Percentiles rank a stretch among this genome's conserved stretches.
Conservation (phyloP, 2,888 invertebrate genomes). For the Sminthurides aquaticus region DNA sequence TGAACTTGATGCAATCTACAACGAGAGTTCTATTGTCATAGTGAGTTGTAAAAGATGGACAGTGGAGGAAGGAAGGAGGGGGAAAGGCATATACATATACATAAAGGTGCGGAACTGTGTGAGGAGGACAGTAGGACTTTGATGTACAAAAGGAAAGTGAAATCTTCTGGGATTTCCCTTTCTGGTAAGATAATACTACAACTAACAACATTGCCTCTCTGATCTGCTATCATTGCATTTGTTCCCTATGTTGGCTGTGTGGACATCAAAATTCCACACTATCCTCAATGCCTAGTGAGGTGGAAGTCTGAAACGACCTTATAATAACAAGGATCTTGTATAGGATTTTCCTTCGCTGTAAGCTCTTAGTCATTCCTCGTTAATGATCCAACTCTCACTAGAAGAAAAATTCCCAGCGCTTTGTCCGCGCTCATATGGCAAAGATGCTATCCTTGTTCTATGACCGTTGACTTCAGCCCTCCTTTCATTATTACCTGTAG, state of each 20-base stretch:
- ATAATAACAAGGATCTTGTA: not conserved
- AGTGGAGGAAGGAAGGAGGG: not conserved
- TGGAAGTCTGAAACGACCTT: not conserved
- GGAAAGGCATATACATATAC: not conserved
- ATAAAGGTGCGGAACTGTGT: not conserved
- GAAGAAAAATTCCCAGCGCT: not conserved
- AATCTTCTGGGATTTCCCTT: slow-evolving; percentile 8
- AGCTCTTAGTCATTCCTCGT: not conserved
- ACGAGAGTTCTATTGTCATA: not conserved
- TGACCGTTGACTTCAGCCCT: no score
- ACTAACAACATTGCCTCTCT: no score
- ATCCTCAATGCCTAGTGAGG: not conserved
- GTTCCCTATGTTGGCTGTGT: no score
- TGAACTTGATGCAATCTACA: not conserved
- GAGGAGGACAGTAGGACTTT: not conserved
- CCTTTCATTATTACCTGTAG: no score
- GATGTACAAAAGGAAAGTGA: slow-evolving; percentile 1
- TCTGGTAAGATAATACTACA: not conserved
- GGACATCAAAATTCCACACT: no score
- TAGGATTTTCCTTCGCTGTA: not conserved
- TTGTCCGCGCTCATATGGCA: no score
- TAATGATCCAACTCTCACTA: not conserved
- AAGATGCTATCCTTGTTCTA: no score
- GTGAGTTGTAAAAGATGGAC: not conserved
- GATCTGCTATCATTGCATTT: no score